These are phyloP conservation scores for Caenorhabditis briggsae DNA, from an alignment of 1,140 invertebrate species.

Conservation along the genomic window DNA sequence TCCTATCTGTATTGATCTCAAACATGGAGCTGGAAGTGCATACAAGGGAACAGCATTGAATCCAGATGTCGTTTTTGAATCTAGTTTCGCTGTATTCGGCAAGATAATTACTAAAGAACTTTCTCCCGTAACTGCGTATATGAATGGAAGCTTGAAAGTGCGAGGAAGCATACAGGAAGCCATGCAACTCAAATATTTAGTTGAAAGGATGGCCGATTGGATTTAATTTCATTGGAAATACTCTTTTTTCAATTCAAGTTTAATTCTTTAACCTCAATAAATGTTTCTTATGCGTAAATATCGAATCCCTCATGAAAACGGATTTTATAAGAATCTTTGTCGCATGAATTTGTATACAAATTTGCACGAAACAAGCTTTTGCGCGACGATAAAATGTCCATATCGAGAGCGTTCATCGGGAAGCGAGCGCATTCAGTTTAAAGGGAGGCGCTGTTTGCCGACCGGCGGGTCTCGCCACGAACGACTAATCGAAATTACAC, in stretches of 20 bases:
- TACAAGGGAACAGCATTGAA: constrained; percentile 52
- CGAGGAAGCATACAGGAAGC: constrained; percentile 62
- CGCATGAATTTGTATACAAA: background rate
- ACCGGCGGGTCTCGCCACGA: constrained; percentile 54
- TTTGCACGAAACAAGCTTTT: constrained; percentile 12
- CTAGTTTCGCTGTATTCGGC: constrained; percentile 25
- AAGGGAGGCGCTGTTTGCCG: constrained; percentile 30
- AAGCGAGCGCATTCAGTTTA: background rate
- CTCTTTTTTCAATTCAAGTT: background rate
- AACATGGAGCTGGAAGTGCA: constrained; percentile 54
- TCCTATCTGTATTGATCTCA: constrained; percentile 58
- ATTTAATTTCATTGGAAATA: constrained; percentile 17
- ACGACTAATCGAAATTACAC: constrained; percentile 57
- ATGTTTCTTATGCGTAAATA: background rate
- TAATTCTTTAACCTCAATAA: background rate
- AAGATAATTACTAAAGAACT: constrained; percentile 43
- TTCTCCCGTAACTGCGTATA: constrained; percentile 60
- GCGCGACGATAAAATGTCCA: constrained; percentile 1
- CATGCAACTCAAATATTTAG: constrained; percentile 57
- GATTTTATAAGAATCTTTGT: no score
- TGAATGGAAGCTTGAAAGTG: constrained; percentile 59
- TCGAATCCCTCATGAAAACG: no score
- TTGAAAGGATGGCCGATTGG: constrained; percentile 58
- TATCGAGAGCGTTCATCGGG: background rate
- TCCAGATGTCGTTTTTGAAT: constrained; percentile 57